Conservation (phyloP, 2,888 invertebrate genomes). For the Himalopsyche japonica region DNA sequence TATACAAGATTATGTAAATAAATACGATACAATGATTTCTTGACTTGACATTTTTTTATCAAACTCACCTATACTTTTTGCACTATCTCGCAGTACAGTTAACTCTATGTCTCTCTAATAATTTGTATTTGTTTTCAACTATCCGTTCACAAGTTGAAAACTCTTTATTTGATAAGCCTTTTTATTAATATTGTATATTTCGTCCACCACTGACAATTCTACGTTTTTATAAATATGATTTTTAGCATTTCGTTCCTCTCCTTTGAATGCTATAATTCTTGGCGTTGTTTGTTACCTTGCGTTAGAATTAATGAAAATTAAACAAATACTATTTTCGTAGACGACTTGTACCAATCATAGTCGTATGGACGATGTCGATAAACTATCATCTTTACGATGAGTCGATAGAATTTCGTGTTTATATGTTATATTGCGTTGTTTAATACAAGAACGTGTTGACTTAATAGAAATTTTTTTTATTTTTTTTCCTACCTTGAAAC, state of each 20-base stretch:
- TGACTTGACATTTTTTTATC: too few species aligned
- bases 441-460: not conserved
- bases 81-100: too few species aligned
- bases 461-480: not conserved
- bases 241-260: not conserved
- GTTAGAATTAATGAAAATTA: not conserved
- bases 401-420: not conserved
- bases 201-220: not conserved
- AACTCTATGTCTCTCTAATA: too few species aligned
- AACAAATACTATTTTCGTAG: not conserved
- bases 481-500: not conserved
- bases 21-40: too few species aligned
- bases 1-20: too few species aligned
- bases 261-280: not conserved
- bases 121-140: too few species aligned
- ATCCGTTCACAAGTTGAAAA: too few species aligned
- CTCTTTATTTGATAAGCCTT: too few species aligned
- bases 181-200: too few species aligned
- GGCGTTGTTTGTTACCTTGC: not conserved
- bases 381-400: not conserved
- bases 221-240: not conserved
- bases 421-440: not conserved
- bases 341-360: not conserved
- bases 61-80: too few species aligned
- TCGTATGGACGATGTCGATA: not conserved